Conservation (phyloP, 2,888 invertebrate genomes). For the Apantesis nais region DNA sequence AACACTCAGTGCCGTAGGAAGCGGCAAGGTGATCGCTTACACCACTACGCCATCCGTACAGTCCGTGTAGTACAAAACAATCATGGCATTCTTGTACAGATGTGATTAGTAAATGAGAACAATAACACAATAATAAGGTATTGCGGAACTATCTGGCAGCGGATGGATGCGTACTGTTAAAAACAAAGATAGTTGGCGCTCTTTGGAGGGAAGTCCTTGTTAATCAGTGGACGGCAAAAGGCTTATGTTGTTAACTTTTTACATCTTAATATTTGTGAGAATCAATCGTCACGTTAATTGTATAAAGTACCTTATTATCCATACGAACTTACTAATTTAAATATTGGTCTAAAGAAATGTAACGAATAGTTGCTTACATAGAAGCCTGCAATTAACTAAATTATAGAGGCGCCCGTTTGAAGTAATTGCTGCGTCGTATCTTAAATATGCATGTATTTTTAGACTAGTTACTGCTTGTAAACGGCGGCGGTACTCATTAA, state of each 20-base stretch:
- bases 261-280: slow-evolving; percentile 48
- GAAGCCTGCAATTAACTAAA: slow-evolving; percentile 39
- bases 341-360: slow-evolving; percentile 34
- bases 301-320: slow-evolving; percentile 41
- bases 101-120: neutral
- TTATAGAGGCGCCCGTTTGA: slow-evolving; percentile 29
- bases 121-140: slow-evolving; percentile 13
- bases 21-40: too few relatives aligned
- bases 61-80: too few relatives aligned
- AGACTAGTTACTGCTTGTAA: slow-evolving; percentile 21
- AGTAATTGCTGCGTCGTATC: slow-evolving; percentile 31
- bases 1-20: too few relatives aligned
- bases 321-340: slow-evolving; percentile 55
- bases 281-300: slow-evolving; percentile 34
- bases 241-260: too few relatives aligned
- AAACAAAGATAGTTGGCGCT: too few relatives aligned
- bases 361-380: slow-evolving; percentile 37
- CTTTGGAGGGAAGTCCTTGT: too few relatives aligned
- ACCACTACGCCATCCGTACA: too few relatives aligned
- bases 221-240: too few relatives aligned
- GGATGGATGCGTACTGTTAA: too few relatives aligned
- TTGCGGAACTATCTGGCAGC: slow-evolving; percentile 31
- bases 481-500: neutral
- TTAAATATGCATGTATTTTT: slow-evolving; percentile 40
- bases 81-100: neutral